Evolutionary conservation across 2,797 vertebrate genomes (phyloP).

Genomic region (Tapirus indicus): DNA sequence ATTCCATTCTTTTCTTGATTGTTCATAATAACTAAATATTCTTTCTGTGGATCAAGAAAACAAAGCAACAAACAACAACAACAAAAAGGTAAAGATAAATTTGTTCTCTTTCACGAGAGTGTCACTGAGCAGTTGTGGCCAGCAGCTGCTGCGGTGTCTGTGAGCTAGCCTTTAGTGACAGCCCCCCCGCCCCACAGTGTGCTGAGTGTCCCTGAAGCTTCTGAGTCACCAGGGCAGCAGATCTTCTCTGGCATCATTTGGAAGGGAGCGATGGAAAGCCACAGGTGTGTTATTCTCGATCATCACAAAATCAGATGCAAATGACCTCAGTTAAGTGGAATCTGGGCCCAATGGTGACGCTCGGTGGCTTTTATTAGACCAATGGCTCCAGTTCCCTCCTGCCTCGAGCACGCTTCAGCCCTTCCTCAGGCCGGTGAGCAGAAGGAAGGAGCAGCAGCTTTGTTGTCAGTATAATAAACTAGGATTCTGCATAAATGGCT

Average conservation of each 20-base stretch:
- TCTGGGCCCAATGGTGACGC: neutral
- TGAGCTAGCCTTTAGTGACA: neutral
- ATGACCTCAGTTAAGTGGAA: neutral
- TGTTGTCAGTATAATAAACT: neutral
- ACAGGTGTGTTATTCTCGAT: neutral
- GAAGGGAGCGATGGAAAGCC: neutral
- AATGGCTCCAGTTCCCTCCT: slow-evolving; percentile 21
- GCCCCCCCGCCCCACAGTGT: slow-evolving; percentile 34
- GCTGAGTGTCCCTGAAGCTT: slow-evolving; percentile 10
- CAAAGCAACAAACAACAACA: slow-evolving; percentile 28
- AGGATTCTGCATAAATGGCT: neutral
- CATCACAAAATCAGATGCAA: slow-evolving; percentile 22
- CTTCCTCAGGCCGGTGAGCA: slow-evolving; percentile 31
- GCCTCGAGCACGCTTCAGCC: neutral
- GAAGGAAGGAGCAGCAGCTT: neutral
- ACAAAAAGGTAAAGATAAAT: neutral
- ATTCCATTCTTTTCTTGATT: slow-evolving; percentile 42
- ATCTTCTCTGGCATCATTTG: neutral
- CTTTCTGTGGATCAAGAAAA: slow-evolving; percentile 25
- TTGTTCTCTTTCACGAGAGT: neutral
- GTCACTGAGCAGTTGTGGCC: neutral
- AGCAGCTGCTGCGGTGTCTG: neutral
- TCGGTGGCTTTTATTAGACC: neutral
- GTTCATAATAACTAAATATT: neutral
- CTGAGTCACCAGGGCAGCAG: neutral